Evolutionary conservation across 2,797 vertebrate genomes (phyloP), one percentile per base, ranked within the genome.

Genomic region (Sebastes glaucus): DNA sequence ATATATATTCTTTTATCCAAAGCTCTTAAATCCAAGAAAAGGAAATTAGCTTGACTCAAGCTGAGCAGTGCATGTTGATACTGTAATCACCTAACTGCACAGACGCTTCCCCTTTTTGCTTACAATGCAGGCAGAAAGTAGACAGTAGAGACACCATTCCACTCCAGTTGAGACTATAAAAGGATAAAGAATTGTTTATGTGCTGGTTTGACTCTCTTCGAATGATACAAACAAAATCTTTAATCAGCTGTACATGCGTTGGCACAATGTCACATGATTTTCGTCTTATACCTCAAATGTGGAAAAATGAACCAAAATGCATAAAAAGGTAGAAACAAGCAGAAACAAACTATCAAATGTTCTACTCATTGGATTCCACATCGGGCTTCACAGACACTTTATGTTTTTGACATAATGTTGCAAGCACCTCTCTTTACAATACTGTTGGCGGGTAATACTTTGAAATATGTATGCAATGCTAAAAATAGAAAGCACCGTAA

Each of bases 231-330:
- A 89, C 68, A 81, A 80, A 82, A 80, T 79, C 66, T 88, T 92
- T 88, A 83, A 89, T 90, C 71, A 79, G 71, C 71, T 88, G 71
- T 73, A 86, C 85, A 94, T 93, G 90, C 82, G 89, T 90, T 90
- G 91, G 87, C 81, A 90, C 87, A 87, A 88, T 74, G 77, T 81
- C 71, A 89, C 53, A 61, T 28, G 14, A 56, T 67, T 25, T 28
- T 30, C 1, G 27, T 52, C 6, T 87, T 42, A n/a, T n/a, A n/a
- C n/a, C n/a, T n/a, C n/a, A n/a, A n/a, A n/a, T n/a, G n/a, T n/a
- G n/a, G n/a, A n/a, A n/a, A 83, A 88, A 87, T 33, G 18, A 86
- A 80, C 27, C 59, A 75, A 25, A 64, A 84, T 66, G n/a, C 63
- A 85, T 89, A 71, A 82, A 38, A 71, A 30, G 56, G n/a, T 62